Evolutionary conservation across 2,888 invertebrate species (phyloP).

Genomic region (Hoplodrina ambigua): DNA sequence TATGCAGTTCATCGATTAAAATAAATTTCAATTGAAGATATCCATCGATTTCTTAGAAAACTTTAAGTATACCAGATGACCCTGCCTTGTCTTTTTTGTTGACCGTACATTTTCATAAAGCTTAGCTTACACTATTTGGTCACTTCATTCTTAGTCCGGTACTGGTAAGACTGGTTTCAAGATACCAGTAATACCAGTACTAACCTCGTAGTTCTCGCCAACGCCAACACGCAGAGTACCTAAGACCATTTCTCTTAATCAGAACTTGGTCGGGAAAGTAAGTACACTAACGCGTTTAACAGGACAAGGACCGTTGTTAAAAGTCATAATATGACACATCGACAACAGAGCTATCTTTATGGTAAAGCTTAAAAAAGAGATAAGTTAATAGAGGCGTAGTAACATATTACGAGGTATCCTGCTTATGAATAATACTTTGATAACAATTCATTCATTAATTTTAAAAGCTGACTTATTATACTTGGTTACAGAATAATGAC

Average conservation of each 20-base stretch:
- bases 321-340: slow-evolving; percentile 8
- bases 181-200: not conserved
- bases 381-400: slow-evolving; percentile 21
- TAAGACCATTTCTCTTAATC: slow-evolving; percentile 16
- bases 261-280: slow-evolving; percentile 26
- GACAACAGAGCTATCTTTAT: slow-evolving; percentile 42
- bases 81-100: no score
- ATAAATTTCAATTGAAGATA: no score
- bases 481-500: not conserved
- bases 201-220: slow-evolving; percentile 9
- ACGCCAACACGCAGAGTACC: not conserved
- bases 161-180: not conserved
- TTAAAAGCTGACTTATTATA: slow-evolving; percentile 2
- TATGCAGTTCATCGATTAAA: no score
- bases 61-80: no score
- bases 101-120: no score
- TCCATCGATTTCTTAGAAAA: no score
- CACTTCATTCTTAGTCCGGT: no score
- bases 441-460: slow-evolving; percentile 14
- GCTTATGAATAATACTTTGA: slow-evolving; percentile 18
- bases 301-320: slow-evolving; percentile 8
- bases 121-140: no score
- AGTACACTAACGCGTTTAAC: slow-evolving; percentile 10
- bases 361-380: slow-evolving; percentile 20
- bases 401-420: slow-evolving; percentile 11